Base-by-base conservation (phyloP, 2,113 vertebrate genomes). In the Melanerpes aurifrons region DNA sequence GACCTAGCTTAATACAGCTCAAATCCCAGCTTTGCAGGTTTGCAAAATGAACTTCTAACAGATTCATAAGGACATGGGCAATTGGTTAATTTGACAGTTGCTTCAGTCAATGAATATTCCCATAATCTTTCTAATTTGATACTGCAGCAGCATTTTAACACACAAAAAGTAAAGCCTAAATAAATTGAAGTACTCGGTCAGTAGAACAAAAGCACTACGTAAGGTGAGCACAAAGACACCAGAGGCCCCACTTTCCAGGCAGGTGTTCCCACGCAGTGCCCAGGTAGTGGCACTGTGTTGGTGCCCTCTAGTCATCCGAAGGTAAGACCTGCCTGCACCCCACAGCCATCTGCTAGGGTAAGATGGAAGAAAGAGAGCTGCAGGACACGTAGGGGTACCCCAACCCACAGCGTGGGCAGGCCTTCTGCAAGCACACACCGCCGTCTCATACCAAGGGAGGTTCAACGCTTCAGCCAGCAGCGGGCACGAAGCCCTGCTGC, bases 51-150 rank as follows among this genome's bases (percentile, higher is more conserved):
- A 74, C n/a, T 75, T 71, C 6, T 28, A 56, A 48, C 87, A 80
- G 13, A 75, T 8, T 25, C 26, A 11, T 14, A 80, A 2, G 4
- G 1, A 95, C 77, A 10, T 0, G 0, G 15, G 4, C 40, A 75
- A 54, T 3, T 69, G 14, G n/a, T 69, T 78, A 53, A 92, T 45
- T 15, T 6, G 1, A 54, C 16, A 32, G 9, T 58, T 81, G 80
- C 47, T 64, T 22, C n/a, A 53, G 24, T 72, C 70, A 50, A 22
- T 8, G 15, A 73, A 35, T 17, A 35, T 12, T 32, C 21, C 22
- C 35, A 35, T 4, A 2, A 35, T 7, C 54, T 45, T 80, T 56
- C 31, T 62, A 73, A 53, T 10, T 25, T 70, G 26, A 67, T 4
- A 0, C n/a, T 10, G 17, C 4, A 43, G 43, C 28, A 77, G 19